Evolutionary conservation across 2,113 vertebrate genomes (phyloP).

Genomic region (Mormoops blainvillei): DNA sequence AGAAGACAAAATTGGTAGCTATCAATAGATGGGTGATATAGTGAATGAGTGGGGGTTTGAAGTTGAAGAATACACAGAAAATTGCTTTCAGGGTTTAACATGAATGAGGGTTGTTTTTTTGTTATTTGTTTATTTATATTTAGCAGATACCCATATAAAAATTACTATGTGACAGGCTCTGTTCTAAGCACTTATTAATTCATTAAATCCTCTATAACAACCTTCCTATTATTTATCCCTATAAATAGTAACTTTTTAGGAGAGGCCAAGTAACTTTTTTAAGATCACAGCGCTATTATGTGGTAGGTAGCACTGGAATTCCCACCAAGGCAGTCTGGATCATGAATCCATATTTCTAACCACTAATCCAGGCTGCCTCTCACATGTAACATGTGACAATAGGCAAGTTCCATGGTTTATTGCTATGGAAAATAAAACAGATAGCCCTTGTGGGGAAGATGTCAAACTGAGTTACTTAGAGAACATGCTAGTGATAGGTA

Average conservation of each 20-base stretch:
- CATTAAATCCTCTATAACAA: background rate
- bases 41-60: background rate
- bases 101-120: background rate
- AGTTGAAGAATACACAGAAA: background rate
- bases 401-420: background rate
- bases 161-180: background rate
- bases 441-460: background rate
- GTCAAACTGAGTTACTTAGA: background rate
- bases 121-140: background rate
- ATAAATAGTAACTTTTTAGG: background rate
- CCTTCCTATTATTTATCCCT: background rate
- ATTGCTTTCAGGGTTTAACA: background rate
- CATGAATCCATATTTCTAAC: background rate
- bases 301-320: background rate
- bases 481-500: background rate
- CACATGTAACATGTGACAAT: background rate
- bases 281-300: background rate
- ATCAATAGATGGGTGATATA: background rate
- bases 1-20: background rate
- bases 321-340: background rate
- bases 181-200: background rate
- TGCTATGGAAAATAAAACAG: background rate
- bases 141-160: background rate
- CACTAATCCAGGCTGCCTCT: background rate
- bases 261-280: background rate